Evolutionary conservation across 2,797 vertebrate species (phyloP).

Genomic region (Danio aesculapii): DNA sequence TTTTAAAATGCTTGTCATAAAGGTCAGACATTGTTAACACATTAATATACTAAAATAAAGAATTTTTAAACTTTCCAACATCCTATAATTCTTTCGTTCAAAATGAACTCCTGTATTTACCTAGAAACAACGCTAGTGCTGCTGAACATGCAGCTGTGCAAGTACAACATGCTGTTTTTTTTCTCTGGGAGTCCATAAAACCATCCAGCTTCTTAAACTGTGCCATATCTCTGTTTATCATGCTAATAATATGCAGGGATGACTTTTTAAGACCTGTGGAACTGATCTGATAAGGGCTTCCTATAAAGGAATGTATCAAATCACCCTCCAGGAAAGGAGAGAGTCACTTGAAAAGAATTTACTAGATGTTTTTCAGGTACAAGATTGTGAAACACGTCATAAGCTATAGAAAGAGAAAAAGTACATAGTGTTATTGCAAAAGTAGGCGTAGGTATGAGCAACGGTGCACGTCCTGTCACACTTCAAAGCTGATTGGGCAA

Average conservation of each 20-base stretch:
- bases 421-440: slow-evolving; percentile 8
- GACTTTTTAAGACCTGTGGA: not conserved
- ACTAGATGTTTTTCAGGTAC: not conserved
- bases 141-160: not conserved
- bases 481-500: not conserved
- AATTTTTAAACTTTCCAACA: not conserved
- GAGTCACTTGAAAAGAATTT: not conserved
- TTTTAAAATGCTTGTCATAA: not conserved
- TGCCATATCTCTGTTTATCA: slow-evolving; percentile 3
- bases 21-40: not conserved
- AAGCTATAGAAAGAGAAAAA: not conserved
- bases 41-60: not conserved
- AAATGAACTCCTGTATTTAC: not conserved
- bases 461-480: not conserved
- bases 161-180: slow-evolving; percentile 7
- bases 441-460: slow-evolving; percentile 24
- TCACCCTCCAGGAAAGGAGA: not conserved
- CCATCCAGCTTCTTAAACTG: not conserved
- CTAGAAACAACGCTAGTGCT: slow-evolving; percentile 1
- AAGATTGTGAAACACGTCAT: not conserved
- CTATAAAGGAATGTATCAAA: not conserved
- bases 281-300: not conserved
- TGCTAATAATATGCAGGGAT: slow-evolving; percentile 11
- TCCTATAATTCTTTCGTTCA: not conserved
- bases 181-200: slow-evolving; percentile 14